These are phyloP conservation scores for Turdus rufiventris DNA, from an alignment of 2,113 vertebrate species.

Conservation along the genomic window DNA sequence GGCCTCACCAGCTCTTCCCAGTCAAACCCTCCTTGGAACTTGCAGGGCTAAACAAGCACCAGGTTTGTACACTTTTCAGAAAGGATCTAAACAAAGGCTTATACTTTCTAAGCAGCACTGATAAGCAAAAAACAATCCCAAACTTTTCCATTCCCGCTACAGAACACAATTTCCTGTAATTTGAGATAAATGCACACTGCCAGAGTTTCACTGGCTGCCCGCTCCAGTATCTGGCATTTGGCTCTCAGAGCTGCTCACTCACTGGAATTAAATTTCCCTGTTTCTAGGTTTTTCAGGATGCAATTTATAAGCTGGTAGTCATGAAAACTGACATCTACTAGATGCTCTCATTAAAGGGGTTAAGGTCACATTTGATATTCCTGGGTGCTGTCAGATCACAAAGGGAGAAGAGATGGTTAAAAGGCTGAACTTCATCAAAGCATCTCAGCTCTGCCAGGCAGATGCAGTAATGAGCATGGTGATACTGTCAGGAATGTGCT, in stretches of 20 bases:
- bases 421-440: constrained; percentile 20
- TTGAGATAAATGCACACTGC: neutral
- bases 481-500: neutral
- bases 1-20: neutral
- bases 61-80: neutral
- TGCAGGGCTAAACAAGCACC: fast-evolving
- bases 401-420: neutral
- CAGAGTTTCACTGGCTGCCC: neutral
- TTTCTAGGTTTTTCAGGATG: neutral
- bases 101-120: neutral
- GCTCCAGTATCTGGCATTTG: neutral
- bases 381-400: constrained; percentile 7
- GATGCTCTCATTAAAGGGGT: neutral
- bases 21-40: neutral
- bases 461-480: neutral
- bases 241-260: neutral
- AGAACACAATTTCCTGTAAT: neutral
- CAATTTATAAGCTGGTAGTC: neutral
- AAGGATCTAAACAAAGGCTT: neutral
- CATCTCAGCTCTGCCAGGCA: neutral
- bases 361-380: neutral
- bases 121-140: neutral
- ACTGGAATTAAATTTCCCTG: neutral
- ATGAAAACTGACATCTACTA: constrained; percentile 12
- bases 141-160: neutral